phyloP scores from a whole-genome alignment of 2,888 invertebrate species.

The Lepidonotus clava region DNA sequence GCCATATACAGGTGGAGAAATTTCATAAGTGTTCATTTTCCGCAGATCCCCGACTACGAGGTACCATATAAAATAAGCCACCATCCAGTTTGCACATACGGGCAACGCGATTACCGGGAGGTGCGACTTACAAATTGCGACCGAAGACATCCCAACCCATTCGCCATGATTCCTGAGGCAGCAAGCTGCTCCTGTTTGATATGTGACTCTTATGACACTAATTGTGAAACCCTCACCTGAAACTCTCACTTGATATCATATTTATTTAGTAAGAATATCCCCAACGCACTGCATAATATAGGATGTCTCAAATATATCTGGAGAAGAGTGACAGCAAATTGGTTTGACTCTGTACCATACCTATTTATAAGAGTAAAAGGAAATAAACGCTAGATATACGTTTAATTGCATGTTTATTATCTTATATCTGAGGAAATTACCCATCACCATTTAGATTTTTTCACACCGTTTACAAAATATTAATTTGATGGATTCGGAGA shows the following conservation, averaged over 20 bases:
- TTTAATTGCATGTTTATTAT: too few species aligned
- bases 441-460: too few species aligned
- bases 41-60: slow-evolving; percentile 91
- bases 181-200: slow-evolving; percentile 87
- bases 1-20: too few species aligned
- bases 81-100: slow-evolving; percentile 93
- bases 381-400: too few species aligned
- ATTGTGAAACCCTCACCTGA: slow-evolving; percentile 83
- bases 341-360: neutral
- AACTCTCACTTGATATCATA: neutral
- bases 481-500: too few species aligned
- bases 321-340: neutral
- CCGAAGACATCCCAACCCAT: slow-evolving; percentile 85
- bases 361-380: neutral
- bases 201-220: slow-evolving; percentile 86
- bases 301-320: neutral
- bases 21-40: too few species aligned
- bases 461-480: too few species aligned
- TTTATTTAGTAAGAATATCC: neutral
- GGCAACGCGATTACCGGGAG: slow-evolving; percentile 85
- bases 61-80: slow-evolving; percentile 92
- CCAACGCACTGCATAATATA: neutral
- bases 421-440: too few species aligned
- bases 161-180: slow-evolving; percentile 90
- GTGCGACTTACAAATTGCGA: slow-evolving; percentile 88